Percentiles rank a stretch among this genome's conserved stretches.
Conservation (phyloP, 2,888 invertebrate species). For the Drosophila pseudotalamancana region DNA sequence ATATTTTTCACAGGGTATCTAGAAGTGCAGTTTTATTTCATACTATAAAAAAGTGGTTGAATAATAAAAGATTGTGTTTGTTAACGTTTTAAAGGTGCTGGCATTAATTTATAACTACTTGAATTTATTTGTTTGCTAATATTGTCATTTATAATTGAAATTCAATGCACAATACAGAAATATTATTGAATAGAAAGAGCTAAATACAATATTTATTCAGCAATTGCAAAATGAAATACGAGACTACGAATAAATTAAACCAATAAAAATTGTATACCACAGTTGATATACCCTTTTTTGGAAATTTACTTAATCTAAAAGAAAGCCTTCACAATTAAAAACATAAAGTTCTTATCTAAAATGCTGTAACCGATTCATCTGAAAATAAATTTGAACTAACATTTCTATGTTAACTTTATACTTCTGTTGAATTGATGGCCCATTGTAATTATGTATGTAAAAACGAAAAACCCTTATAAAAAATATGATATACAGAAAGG, state of each 20-base stretch:
- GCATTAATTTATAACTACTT: slow-evolving; percentile 6
- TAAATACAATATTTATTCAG: slow-evolving; percentile 6
- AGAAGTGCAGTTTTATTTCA: not conserved
- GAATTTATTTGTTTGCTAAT: not conserved
- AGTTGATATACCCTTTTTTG: not conserved
- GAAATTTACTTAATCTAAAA: too few relatives aligned
- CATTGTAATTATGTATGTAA: too few relatives aligned
- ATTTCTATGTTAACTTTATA: not conserved
- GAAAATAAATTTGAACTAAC: not conserved
- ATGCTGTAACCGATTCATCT: not conserved
- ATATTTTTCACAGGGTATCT: not conserved
- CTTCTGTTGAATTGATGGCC: too few relatives aligned
- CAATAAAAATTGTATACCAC: not conserved
- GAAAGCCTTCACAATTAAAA: too few relatives aligned
- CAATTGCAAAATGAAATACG: not conserved
- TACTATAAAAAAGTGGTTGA: slow-evolving; percentile 7
- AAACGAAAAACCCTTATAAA: too few relatives aligned
- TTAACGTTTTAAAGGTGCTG: slow-evolving; percentile 7
- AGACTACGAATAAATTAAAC: not conserved
- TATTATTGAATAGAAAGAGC: not conserved
- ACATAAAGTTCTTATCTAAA: too few relatives aligned
- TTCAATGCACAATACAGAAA: not conserved
- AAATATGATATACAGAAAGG: too few relatives aligned
- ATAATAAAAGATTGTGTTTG: slow-evolving; percentile 22
- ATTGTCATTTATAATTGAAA: not conserved